A percentile compares a stretch with the other conserved stretches of the same genome.
These are phyloP conservation scores for Momotus momota DNA, from an alignment of 2,797 vertebrate species.

Conservation along the genomic window DNA sequence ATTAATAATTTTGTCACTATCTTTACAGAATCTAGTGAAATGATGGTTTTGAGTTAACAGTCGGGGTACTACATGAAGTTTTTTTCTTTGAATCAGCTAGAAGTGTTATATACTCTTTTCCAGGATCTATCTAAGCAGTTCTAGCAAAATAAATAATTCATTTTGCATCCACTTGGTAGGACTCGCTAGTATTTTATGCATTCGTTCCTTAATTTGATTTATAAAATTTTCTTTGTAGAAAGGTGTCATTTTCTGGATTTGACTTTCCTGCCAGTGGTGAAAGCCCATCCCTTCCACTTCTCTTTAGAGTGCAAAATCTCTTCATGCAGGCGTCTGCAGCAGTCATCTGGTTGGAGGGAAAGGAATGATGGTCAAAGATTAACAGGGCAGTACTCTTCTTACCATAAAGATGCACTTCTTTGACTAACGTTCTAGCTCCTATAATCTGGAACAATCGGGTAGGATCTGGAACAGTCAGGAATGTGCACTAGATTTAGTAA, in stretches of 20 bases:
- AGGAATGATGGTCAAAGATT: not conserved
- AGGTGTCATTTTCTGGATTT: not conserved
- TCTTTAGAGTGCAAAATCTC: not conserved
- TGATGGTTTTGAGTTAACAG: not conserved
- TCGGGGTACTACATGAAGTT: not conserved
- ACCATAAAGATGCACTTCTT: not conserved
- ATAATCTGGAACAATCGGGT: not conserved
- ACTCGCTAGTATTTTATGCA: not conserved
- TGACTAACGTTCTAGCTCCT: not conserved
- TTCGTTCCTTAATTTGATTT: not conserved
- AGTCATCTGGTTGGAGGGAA: not conserved
- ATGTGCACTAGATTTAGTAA: not conserved
- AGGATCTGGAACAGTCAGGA: not conserved
- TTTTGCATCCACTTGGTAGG: not conserved
- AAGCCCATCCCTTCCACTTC: not conserved
- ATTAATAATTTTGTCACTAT: not conserved
- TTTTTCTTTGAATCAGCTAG: not conserved
- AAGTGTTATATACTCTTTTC: not conserved
- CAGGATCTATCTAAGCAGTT: not conserved
- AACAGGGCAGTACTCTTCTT: not conserved
- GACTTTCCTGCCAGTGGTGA: not conserved
- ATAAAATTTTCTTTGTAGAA: not conserved
- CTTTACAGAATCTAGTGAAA: not conserved
- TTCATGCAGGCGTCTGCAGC: not conserved
- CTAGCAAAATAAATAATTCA: not conserved